These are phyloP conservation scores for Drosophila barbarae DNA, from an alignment of 2,888 invertebrate species.

Conservation along the genomic window DNA sequence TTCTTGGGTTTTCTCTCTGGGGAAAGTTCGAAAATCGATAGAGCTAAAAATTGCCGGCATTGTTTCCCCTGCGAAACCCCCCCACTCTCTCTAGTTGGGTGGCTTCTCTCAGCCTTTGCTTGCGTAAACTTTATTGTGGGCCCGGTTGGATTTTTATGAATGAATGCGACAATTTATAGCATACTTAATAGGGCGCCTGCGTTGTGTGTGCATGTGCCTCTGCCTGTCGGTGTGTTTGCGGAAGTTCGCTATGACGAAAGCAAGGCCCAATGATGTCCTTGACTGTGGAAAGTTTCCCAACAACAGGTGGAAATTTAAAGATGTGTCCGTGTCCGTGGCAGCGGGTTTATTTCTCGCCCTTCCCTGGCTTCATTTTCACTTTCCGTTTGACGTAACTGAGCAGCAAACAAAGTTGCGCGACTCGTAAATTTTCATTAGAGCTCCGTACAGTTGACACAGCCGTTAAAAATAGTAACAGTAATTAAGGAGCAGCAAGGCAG, in stretches of 20 bases:
- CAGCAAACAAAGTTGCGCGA: conserved; percentile 36
- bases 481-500: background rate
- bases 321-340: conserved; percentile 16
- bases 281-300: conserved; percentile 45
- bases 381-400: conserved; percentile 52
- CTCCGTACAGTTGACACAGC: conserved; percentile 36
- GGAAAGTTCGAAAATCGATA: conserved; percentile 61
- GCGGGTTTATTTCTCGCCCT: background rate
- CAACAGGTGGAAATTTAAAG: conserved; percentile 64
- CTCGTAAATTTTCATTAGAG: conserved; percentile 58
- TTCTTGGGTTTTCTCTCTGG: background rate
- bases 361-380: conserved; percentile 7
- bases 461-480: conserved; percentile 32
- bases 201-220: conserved; percentile 19
- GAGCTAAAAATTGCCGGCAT: conserved; percentile 68
- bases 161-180: conserved; percentile 62
- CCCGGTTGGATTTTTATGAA: conserved; percentile 66
- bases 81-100: background rate
- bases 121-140: conserved; percentile 61
- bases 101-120: conserved; percentile 16
- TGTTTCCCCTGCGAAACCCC: conserved; percentile 19
- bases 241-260: conserved; percentile 68
- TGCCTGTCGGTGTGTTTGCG: conserved; percentile 32
- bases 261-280: conserved; percentile 55
- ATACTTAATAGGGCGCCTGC: conserved; percentile 70